These are phyloP conservation scores for Philaethria dido DNA, from an alignment of 2,888 invertebrate species.

Conservation along the genomic window DNA sequence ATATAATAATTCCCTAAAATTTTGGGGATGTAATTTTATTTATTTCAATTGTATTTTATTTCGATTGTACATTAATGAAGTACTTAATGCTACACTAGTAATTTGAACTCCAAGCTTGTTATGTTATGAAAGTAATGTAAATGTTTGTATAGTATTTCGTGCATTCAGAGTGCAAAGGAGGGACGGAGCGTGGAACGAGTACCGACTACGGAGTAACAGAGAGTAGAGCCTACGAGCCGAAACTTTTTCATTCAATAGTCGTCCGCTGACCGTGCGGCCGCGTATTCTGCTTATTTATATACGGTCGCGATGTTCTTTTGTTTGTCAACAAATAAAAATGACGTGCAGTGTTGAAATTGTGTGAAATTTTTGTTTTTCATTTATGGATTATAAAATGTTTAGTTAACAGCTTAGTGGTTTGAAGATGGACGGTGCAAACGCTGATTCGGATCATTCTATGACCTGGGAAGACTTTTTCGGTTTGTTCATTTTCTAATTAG, in stretches of 20 bases:
- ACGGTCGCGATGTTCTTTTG: conserved; percentile 65
- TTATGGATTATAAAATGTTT: conserved; percentile 50
- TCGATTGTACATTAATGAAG: not conserved
- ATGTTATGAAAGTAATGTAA: conserved; percentile 13
- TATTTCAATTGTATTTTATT: too few species aligned
- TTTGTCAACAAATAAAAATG: conserved; percentile 71
- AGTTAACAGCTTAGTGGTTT: conserved; percentile 57
- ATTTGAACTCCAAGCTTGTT: conserved; percentile 2
- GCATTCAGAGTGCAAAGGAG: conserved; percentile 23
- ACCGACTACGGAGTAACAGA: conserved; percentile 22
- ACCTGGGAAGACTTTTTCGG: conserved; percentile 90
- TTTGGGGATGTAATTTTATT: too few species aligned
- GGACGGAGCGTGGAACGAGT: conserved; percentile 27
- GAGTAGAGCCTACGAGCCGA: conserved; percentile 12
- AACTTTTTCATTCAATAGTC: conserved; percentile 66
- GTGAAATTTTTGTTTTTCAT: conserved; percentile 43
- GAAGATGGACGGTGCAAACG: conserved; percentile 81
- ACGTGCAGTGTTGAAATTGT: conserved; percentile 41
- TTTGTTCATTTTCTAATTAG: conserved; percentile 63
- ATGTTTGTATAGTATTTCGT: conserved; percentile 15
- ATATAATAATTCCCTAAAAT: not conserved
- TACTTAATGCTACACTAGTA: not conserved
- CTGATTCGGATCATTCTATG: conserved; percentile 87
- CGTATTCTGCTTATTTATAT: conserved; percentile 50
- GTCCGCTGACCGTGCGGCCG: conserved; percentile 54